A percentile compares a stretch with the other conserved stretches of the same genome.
Conservation (phyloP, 2,888 invertebrate genomes). For the Timandra comae region DNA sequence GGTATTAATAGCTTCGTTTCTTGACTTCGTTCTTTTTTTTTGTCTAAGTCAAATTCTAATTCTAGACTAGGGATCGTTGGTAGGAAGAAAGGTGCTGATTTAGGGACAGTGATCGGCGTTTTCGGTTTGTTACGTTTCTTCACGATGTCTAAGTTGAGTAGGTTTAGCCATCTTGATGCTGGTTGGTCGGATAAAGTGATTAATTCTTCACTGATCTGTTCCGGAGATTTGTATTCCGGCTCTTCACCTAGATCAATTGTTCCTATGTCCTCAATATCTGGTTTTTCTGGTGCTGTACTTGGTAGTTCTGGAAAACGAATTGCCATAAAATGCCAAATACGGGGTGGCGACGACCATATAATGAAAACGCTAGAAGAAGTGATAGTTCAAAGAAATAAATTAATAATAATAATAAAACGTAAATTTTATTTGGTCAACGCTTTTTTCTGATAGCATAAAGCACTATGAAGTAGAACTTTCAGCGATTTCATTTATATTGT, state of each 20-base stretch:
- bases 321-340: too few relatives aligned
- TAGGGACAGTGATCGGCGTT: constrained; percentile 86
- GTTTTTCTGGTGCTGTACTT: constrained; percentile 63
- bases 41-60: constrained; percentile 85
- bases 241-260: constrained; percentile 63
- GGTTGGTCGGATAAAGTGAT: constrained; percentile 91
- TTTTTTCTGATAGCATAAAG: too few relatives aligned
- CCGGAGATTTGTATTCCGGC: constrained; percentile 82
- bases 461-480: too few relatives aligned
- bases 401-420: too few relatives aligned
- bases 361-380: too few relatives aligned
- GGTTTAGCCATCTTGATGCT: constrained; percentile 93
- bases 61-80: constrained; percentile 92
- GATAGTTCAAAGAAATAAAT: too few relatives aligned
- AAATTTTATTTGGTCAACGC: too few relatives aligned
- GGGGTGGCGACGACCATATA: too few relatives aligned
- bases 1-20: constrained; percentile 75
- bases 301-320: constrained; percentile 60
- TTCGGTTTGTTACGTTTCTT: constrained; percentile 94
- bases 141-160: constrained; percentile 90
- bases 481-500: too few relatives aligned
- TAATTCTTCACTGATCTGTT: constrained; percentile 84
- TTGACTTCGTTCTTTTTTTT: constrained; percentile 44
- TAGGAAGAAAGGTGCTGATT: constrained; percentile 96
- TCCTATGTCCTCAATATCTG: constrained; percentile 60